Evolutionary conservation across 2,113 vertebrate genomes (phyloP).

Genomic region (Cairina moschata): DNA sequence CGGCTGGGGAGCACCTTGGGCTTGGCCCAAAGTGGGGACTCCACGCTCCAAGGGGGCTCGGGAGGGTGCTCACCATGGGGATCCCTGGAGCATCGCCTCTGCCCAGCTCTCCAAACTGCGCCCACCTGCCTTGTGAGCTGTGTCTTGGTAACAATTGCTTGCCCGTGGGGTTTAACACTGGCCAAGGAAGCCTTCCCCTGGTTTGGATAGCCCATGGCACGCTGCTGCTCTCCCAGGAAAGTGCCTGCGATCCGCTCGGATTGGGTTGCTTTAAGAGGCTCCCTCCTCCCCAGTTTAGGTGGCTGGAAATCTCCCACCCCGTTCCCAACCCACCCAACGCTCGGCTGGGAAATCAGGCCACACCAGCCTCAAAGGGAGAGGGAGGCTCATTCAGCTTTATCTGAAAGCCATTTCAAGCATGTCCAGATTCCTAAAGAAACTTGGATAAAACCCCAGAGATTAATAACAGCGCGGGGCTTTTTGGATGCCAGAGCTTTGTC

Average conservation of each 20-base stretch:
- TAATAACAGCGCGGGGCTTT: slow-evolving; percentile 62
- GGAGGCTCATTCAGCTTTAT: slow-evolving; percentile 62
- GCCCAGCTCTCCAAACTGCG: not conserved
- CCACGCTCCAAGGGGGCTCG: not conserved
- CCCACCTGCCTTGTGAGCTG: not conserved
- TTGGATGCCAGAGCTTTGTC: slow-evolving; percentile 14
- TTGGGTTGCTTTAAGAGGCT: not conserved
- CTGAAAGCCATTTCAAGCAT: slow-evolving; percentile 69
- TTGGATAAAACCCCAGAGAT: slow-evolving; percentile 62
- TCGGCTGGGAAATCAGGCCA: slow-evolving; percentile 57
- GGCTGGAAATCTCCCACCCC: slow-evolving; percentile 38
- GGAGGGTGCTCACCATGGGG: not conserved
- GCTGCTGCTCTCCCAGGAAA: fast-evolving
- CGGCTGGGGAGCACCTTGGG: not conserved
- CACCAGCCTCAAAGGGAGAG: slow-evolving; percentile 46
- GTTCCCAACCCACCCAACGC: slow-evolving; percentile 38
- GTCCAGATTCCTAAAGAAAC: slow-evolving; percentile 69
- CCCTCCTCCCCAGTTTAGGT: not conserved
- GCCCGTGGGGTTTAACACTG: not conserved
- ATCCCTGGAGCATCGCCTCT: fast-evolving
- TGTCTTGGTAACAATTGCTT: not conserved
- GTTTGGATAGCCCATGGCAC: not conserved
- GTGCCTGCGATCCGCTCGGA: not conserved
- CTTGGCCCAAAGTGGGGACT: not conserved
- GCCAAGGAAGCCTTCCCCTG: not conserved